Conservation (phyloP, 2,888 invertebrate genomes). For the Andrena dorsata region DNA sequence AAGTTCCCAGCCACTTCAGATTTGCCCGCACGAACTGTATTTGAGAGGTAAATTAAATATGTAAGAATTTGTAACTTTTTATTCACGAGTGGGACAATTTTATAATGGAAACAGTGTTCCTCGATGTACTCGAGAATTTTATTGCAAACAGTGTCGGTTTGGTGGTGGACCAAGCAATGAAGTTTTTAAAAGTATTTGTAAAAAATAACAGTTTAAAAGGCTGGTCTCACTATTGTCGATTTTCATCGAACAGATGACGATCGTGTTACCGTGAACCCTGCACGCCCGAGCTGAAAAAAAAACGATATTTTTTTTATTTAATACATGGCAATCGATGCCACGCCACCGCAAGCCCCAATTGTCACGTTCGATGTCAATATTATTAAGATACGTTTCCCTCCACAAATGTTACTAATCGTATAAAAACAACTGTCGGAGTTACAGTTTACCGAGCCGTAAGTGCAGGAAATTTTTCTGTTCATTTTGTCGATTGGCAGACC, state of each 20-base stretch:
- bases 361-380: slow-evolving; percentile 6
- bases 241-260: neutral
- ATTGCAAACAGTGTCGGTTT: neutral
- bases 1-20: too few relatives aligned
- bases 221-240: neutral
- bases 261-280: too few relatives aligned
- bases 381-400: neutral
- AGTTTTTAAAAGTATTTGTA: neutral
- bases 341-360: neutral
- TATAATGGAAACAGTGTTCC: neutral
- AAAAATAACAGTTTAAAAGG: neutral
- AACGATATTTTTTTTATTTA: slow-evolving; percentile 1
- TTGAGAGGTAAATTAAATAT: too few relatives aligned
- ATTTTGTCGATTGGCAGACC: neutral
- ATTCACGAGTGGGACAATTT: too few relatives aligned
- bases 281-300: neutral
- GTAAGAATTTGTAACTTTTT: too few relatives aligned
- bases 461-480: neutral
- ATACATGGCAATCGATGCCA: neutral
- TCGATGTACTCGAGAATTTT: neutral
- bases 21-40: too few relatives aligned
- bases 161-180: neutral
- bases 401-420: neutral
- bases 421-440: neutral
- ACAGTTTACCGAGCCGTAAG: neutral